phyloP scores from a whole-genome alignment of 2,888 invertebrate species.

The Lycia hirtaria region DNA sequence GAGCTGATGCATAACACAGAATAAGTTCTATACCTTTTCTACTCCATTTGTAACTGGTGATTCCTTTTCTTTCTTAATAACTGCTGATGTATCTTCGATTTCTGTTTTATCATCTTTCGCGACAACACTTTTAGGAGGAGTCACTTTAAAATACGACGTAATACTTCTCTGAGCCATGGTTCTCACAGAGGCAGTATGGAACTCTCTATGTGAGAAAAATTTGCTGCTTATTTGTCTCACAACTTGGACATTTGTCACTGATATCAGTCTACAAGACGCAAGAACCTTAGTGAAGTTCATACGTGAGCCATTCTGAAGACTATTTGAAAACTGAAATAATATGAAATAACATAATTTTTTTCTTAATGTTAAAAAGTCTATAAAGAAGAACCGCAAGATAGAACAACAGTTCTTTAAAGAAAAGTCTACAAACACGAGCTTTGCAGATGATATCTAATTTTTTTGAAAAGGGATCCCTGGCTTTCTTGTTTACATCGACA shows the following conservation, averaged over 20 bases:
- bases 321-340: slow-evolving; percentile 3
- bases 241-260: slow-evolving; percentile 13
- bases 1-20: no score
- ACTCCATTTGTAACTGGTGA: slow-evolving; percentile 41
- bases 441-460: no score
- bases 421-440: no score
- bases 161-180: slow-evolving; percentile 79
- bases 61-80: slow-evolving; percentile 2
- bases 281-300: slow-evolving; percentile 22
- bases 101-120: slow-evolving; percentile 35
- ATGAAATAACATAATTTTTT: not conserved
- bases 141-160: slow-evolving; percentile 74
- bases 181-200: slow-evolving; percentile 24
- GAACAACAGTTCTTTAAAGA: no score
- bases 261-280: slow-evolving; percentile 10
- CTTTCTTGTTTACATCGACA: no score
- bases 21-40: slow-evolving; percentile 44
- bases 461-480: no score
- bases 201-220: slow-evolving; percentile 5
- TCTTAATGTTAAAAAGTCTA: no score
- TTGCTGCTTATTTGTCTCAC: slow-evolving; percentile 8
- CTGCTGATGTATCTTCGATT: slow-evolving; percentile 21
- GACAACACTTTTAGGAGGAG: slow-evolving; percentile 59
- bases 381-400: no score
- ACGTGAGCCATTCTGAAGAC: not conserved